phyloP scores from a whole-genome alignment of 2,113 vertebrate species.

The Catagonus wagneri region DNA sequence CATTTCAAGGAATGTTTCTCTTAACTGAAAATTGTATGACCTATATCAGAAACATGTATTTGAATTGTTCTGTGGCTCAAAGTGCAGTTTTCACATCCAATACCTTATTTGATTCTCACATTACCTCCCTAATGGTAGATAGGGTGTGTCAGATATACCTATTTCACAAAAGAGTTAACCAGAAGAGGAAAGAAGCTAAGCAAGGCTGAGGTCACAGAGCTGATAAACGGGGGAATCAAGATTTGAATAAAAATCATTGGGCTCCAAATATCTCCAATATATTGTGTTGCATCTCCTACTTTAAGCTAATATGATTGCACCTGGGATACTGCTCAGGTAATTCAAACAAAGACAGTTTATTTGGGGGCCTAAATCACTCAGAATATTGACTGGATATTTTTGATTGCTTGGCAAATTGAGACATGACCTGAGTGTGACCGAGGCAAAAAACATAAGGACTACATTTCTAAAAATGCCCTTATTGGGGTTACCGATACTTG shows the following conservation, averaged over 20 bases:
- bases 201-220: background rate
- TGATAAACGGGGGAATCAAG: background rate
- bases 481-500: background rate
- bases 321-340: background rate
- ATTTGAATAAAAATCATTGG: slow-evolving; percentile 28
- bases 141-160: background rate
- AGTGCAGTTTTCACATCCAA: background rate
- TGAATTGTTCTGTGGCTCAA: background rate
- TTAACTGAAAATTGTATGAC: background rate
- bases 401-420: slow-evolving; percentile 52
- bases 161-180: background rate
- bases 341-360: slow-evolving; percentile 39
- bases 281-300: background rate
- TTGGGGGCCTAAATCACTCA: slow-evolving; percentile 37
- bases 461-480: background rate
- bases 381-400: slow-evolving; percentile 28
- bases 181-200: background rate
- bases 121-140: background rate
- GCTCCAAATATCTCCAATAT: slow-evolving; percentile 15
- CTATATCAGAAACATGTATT: background rate
- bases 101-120: background rate
- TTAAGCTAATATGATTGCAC: slow-evolving; percentile 15
- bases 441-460: background rate
- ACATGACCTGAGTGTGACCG: background rate
- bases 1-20: slow-evolving; percentile 50